Conservation (phyloP, 2,113 vertebrate species). For the Chauna torquata region DNA sequence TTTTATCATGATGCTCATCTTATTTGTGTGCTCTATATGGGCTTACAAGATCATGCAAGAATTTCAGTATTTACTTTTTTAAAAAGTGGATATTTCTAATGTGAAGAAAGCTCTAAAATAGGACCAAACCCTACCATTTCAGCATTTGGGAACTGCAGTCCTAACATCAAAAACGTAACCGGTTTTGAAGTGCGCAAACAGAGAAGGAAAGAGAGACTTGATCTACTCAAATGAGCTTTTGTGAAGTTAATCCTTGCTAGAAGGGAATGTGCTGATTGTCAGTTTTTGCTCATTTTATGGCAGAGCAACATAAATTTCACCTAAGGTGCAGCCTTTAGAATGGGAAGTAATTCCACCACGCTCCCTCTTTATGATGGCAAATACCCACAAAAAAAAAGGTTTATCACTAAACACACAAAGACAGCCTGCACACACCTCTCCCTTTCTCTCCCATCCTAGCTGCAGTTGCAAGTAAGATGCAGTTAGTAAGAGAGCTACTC, state of each 20-base stretch:
- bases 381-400: neutral
- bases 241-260: neutral
- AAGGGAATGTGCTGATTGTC: neutral
- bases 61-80: neutral
- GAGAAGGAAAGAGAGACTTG: neutral
- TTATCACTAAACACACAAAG: neutral
- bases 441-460: neutral
- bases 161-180: neutral
- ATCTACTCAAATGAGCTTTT: accelerated
- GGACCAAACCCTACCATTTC: neutral
- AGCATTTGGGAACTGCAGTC: neutral
- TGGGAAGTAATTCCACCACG: neutral
- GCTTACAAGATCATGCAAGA: neutral
- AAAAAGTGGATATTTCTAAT: neutral
- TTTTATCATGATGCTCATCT: neutral
- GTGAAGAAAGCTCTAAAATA: neutral
- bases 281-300: neutral
- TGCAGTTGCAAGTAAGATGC: neutral
- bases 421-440: accelerated
- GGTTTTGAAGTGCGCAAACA: neutral
- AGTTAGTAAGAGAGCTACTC: neutral
- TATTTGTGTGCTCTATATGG: neutral
- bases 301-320: neutral
- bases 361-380: neutral
- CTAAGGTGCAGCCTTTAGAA: neutral